Evolutionary conservation across 2,797 vertebrate genomes (phyloP), one percentile per base, ranked within the genome.

Genomic region (Chelonia mydas): DNA sequence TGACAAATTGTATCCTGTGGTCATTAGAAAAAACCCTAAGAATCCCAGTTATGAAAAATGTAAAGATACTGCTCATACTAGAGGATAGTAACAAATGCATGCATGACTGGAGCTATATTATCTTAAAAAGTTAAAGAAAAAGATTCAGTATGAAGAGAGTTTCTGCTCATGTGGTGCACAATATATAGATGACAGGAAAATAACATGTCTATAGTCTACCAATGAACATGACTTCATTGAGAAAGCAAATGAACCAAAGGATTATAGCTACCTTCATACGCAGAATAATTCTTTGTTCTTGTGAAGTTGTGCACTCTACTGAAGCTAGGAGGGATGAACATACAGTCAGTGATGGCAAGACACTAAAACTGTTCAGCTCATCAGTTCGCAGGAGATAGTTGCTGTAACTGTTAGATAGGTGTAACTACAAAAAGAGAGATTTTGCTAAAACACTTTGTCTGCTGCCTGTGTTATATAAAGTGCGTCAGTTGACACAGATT

Each of bases 101-200:
- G 51, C 53, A 85, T 96, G 93, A 76, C 89, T 94, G 85, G 53
- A 55, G 88, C 83, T 88, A 81, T 87, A 83, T 74, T 94, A 94
- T 51, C 86, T 81, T 81, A 96, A 94, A 81, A 83, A 78, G 77
- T 68, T 86, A 68, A 37, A 76, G 61, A 59, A 91, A 81, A 85
- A 85, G 41, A 81, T n/a, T 72, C 31, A 91, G 81, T 76, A 59
- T 92, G 86, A 81, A 78, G 89, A 81, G 74, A 7, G 90, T 54
- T 21, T 57, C 79, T 76, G 68, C 55, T 83, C 93, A 77, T 77
- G 79, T 57, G 5, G 88, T 33, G 19, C 76, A 57, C 79, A 57
- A 86, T 97, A 93, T 89, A 82, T 68, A 85, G 91, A 89, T 95
- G 86, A 11, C 55, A 92, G 83, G 11, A 59, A 28, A 59, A 28